phyloP scores from a whole-genome alignment of 2,113 vertebrate genomes.

The Gadus chalcogrammus region DNA sequence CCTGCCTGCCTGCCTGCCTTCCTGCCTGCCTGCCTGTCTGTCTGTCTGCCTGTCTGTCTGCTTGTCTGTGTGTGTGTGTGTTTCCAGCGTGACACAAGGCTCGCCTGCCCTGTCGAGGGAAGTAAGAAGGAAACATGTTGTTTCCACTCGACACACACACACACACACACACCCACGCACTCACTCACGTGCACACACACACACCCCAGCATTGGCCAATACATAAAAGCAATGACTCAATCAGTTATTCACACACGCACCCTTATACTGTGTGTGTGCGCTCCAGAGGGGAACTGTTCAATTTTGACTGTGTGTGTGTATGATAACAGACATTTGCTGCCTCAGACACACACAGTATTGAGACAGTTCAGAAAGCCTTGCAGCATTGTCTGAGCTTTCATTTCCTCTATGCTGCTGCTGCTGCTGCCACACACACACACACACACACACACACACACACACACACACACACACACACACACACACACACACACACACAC shows the following conservation, averaged over 20 bases:
- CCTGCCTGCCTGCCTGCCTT: no score
- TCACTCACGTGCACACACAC: not conserved
- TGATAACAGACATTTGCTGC: slow-evolving; percentile 5
- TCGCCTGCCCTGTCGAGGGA: no score
- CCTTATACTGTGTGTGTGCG: not conserved
- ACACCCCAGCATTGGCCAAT: slow-evolving; percentile 4
- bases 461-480: slow-evolving; percentile 21
- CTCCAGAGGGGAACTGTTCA: no score
- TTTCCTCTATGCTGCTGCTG: slow-evolving; percentile 68
- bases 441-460: slow-evolving; percentile 49
- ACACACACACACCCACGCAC: slow-evolving; percentile 4
- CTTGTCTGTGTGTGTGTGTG: no score
- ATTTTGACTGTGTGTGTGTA: not conserved
- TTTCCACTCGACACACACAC: no score
- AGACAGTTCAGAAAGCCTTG: slow-evolving; percentile 64
- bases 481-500: slow-evolving; percentile 9
- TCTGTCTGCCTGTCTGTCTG: no score
- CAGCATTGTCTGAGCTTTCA: slow-evolving; percentile 71
- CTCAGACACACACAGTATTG: slow-evolving; percentile 42
- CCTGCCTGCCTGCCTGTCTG: no score
- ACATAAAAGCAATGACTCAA: slow-evolving; percentile 48
- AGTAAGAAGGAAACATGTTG: no score
- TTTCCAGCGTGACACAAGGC: no score
- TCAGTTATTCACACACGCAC: slow-evolving; percentile 26
- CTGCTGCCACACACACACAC: slow-evolving; percentile 43